Base-by-base conservation (phyloP, 2,113 vertebrate genomes). In the Okapia johnstoni region DNA sequence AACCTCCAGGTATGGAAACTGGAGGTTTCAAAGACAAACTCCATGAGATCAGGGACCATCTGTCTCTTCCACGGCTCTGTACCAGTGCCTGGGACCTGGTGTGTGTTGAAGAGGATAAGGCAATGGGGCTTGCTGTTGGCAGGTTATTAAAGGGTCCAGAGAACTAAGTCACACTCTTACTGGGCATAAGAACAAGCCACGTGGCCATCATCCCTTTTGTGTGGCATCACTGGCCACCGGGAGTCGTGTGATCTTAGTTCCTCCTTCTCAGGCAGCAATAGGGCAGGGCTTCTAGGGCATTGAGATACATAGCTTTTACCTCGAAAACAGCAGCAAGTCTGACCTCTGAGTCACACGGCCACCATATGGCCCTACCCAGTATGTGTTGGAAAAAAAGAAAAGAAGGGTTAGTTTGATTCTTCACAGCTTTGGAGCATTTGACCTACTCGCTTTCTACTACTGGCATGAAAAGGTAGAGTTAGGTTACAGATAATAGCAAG, bases 1-100 rank as follows among this genome's bases (percentile, higher is more conserved):
- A 58, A 0, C 25, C 21, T 54, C 40, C 36, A 3, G 0, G 3
- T 23, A 2, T 30, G 46, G n/a, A 55, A 86, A 36, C 9, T 0
- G 2, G 23, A 6, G 26, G 54, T 66, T 26, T 48, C 25, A 6
- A 52, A 60, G 61, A 60, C 33, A 87, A 12, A 58, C 16, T 19
- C 21, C 13, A 0, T 2, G 36, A 52, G 60, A 23, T 30, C 30
- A 21, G 43, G 33, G 21, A 36, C 23, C 11, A 0, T 52, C 0
- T 0, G 25, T n/a, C 25, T 83, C 40, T 2, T 60, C 46, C 77
- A 15, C 17, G 2, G 36, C 40, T 36, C 19, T 61, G 6, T n/a
- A 2, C 23, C 5, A 23, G 61, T 17, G 30, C 57, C 52, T 16
- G 6, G n/a, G 28, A 43, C 63, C 60, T 84, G 48, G 36, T 33